A percentile compares a stretch with the other conserved stretches of the same genome.
These are phyloP conservation scores for Intellagama lesueurii DNA, from an alignment of 2,797 vertebrate genomes.

Conservation along the genomic window DNA sequence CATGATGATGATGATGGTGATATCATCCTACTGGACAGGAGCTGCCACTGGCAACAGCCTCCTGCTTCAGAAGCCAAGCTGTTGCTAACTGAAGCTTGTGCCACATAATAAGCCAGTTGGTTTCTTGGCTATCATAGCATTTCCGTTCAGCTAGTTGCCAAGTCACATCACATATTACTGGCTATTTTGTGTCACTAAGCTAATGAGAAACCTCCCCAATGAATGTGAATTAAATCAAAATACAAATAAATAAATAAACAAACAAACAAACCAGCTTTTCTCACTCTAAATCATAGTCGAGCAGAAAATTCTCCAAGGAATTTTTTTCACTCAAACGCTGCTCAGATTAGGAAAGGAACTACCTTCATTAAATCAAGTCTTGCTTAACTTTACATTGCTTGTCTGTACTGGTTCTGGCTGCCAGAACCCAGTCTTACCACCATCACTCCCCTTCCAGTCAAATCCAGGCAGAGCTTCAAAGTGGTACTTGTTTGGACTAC, in stretches of 20 bases:
- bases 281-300: not conserved
- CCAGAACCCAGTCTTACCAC: not conserved
- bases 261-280: not conserved
- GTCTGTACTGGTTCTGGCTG: not conserved
- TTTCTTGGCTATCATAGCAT: not conserved
- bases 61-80: not conserved
- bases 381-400: not conserved
- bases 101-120: not conserved
- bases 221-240: not conserved
- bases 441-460: too few species aligned
- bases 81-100: not conserved
- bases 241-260: too few species aligned
- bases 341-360: not conserved
- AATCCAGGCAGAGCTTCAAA: too few species aligned
- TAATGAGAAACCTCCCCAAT: not conserved
- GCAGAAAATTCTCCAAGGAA: not conserved
- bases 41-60: not conserved
- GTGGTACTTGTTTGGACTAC: too few species aligned
- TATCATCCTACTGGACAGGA: not conserved
- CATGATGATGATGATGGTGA: too few species aligned
- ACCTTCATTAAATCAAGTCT: too few species aligned
- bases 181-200: not conserved
- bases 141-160: not conserved
- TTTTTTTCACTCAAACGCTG: not conserved
- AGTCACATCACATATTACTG: not conserved